Base-by-base conservation (phyloP, 2,888 invertebrate species). In the Liodrosophila aerea region DNA sequence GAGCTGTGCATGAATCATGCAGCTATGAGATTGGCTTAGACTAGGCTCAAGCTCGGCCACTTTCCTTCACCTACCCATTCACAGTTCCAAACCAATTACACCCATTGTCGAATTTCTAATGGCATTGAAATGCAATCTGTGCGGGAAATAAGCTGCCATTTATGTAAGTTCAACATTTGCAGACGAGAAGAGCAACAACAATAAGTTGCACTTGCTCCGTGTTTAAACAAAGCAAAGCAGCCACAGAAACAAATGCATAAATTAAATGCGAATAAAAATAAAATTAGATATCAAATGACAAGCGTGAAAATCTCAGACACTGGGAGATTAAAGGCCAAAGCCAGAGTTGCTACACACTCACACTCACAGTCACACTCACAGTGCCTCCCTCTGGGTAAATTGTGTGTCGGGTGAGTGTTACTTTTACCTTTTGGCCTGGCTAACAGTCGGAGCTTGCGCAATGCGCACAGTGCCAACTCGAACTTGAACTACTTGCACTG, bases 101-200 rank as follows among this genome's bases (percentile, higher is more conserved):
- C 59, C 58, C 51, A 59, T 33, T 22, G 61, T 37, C 47, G n/a
- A 56, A 51, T 45, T 64, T 65, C 33, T 36, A 34, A 12, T 62
- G 66, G 51, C 66, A 59, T 60, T 62, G 70, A 67, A 64, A 65
- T 54, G 12, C 39, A 46, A 39, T 13, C 34, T 18, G 18, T 8
- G 9, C 22, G 11, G 15, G 3, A 56, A 30, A 30, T 83, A 64
- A 80, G 85, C 67, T 85, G 71, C 85, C 85, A 69, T 84, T 82
- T 85, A 76, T 78, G 85, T 82, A 74, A 84, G 80, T 84, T 82
- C 77, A 73, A 77, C 77, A 75, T 75, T 73, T 73, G 76, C 76
- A 70, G 76, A 76, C 51, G 22, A 22, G 22, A 22, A 22, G 22
- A 22, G 22, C 2, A 22, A 22, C 29, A 29, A 9, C 52, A 50